Evolutionary conservation across 2,888 invertebrate genomes (phyloP), one percentile per base, ranked within the genome.

Genomic region (Eurytoma californica): DNA sequence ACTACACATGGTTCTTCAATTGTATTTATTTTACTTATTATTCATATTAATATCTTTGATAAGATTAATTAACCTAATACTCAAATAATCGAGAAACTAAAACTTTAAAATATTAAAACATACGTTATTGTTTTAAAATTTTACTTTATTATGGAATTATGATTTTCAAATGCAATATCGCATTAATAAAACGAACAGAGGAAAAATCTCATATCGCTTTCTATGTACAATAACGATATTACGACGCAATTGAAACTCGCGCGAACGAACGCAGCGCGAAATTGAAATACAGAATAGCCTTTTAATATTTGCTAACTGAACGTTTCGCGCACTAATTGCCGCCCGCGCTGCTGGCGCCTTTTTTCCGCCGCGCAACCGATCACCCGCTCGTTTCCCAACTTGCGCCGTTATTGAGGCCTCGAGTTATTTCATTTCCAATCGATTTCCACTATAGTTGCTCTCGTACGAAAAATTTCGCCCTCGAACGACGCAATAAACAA

Each of bases 291-390:
- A 18, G 57, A 58, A 76, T 68, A 57, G 70, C 61, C 58, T 70
- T 77, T 70, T 58, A 70, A 77, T 70, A 77, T 77, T 77, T 77
- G 57, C 77, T 77, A 70, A 77, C 70, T 65, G 70, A 58, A 70
- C 65, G 61, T 70, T 77, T 70, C 77, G 53, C 77, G 57, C 65
- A 24, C 61, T 30, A 63, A 63, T 63, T 63, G 61, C 61, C 12
- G 61, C 18, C n/a, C 61, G 39, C n/a, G n/a, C 5, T 18, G 16
- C 13, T n/a, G n/a, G 39, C n/a, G 12, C 61, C 18, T 39, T 39
- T 24, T 13, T 60, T 16, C 39, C 53, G 3, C 16, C 14, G 4
- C 3, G 53, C 53, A 53, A n/a, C 53, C 53, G 16, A 53, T 53
- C n/a, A 5, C 16, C 53, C 14, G n/a, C n/a, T 30, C 12, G 30